Conservation (phyloP, 2,888 invertebrate genomes). For the Drosophila testacea region DNA sequence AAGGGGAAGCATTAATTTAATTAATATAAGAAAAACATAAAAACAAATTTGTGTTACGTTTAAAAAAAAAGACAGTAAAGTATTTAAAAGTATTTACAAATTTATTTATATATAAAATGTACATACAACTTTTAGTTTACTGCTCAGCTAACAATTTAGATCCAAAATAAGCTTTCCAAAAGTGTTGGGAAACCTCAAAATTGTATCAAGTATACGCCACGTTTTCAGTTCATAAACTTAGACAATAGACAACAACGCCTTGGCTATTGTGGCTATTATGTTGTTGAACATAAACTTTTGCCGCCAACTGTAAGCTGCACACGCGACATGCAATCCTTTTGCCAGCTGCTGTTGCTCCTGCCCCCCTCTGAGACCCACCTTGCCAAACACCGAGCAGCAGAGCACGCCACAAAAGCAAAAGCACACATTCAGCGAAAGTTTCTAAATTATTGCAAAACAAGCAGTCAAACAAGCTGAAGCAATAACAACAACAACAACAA, state of each 20-base stretch:
- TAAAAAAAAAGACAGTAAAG: too few relatives aligned
- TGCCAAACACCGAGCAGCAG: slow-evolving; percentile 19
- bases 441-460: slow-evolving; percentile 80
- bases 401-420: slow-evolving; percentile 63
- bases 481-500: slow-evolving; percentile 20
- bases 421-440: slow-evolving; percentile 78
- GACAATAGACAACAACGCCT: slow-evolving; percentile 12
- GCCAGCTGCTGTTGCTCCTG: slow-evolving; percentile 14
- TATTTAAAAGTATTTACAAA: not conserved
- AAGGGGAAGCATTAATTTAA: too few relatives aligned
- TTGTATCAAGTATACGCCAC: slow-evolving; percentile 42
- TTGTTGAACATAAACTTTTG: slow-evolving; percentile 47
- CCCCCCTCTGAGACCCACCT: not conserved
- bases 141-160: slow-evolving; percentile 2
- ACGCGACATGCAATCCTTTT: slow-evolving; percentile 48
- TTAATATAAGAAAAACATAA: too few relatives aligned
- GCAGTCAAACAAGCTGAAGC: slow-evolving; percentile 64
- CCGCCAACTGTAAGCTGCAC: slow-evolving; percentile 51
- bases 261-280: slow-evolving; percentile 24
- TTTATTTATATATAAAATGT: not conserved
- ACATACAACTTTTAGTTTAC: not conserved
- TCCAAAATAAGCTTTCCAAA: not conserved
- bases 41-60: too few relatives aligned
- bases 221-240: slow-evolving; percentile 33
- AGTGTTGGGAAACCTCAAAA: not conserved